phyloP scores from a whole-genome alignment of 2,113 vertebrate species.

The Apaloderma vittatum region DNA sequence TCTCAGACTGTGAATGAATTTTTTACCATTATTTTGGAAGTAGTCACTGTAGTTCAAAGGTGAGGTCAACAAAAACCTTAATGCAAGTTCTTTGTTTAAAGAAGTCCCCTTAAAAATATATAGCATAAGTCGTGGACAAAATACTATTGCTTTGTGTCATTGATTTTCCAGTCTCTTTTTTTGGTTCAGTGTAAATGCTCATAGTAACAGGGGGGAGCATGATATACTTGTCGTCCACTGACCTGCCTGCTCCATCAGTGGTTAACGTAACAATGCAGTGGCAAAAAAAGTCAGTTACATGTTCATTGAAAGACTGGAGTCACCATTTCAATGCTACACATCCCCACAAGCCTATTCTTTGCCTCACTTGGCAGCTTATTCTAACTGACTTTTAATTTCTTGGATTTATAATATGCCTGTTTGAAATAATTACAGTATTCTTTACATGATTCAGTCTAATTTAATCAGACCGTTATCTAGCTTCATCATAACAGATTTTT shows the following conservation, averaged over 20 bases:
- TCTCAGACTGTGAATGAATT: not conserved
- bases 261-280: not conserved
- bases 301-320: not conserved
- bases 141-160: not conserved
- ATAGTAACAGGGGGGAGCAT: not conserved
- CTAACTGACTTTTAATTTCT: not conserved
- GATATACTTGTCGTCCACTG: not conserved
- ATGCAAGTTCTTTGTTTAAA: not conserved
- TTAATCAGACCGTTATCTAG: not conserved
- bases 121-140: not conserved
- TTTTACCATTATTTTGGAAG: not conserved
- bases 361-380: not conserved
- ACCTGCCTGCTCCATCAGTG: not conserved
- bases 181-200: not conserved
- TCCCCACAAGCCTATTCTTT: not conserved
- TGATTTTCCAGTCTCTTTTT: not conserved
- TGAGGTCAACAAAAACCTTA: not conserved
- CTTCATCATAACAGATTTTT: not conserved
- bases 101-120: not conserved
- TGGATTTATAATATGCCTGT: not conserved
- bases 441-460: not conserved
- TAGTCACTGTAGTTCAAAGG: not conserved
- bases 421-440: not conserved
- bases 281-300: not conserved
- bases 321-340: fast-evolving